A percentile compares a stretch with the other conserved stretches of the same genome.
These are phyloP conservation scores for Athalia circularis DNA, from an alignment of 2,888 invertebrate genomes.

Conservation along the genomic window DNA sequence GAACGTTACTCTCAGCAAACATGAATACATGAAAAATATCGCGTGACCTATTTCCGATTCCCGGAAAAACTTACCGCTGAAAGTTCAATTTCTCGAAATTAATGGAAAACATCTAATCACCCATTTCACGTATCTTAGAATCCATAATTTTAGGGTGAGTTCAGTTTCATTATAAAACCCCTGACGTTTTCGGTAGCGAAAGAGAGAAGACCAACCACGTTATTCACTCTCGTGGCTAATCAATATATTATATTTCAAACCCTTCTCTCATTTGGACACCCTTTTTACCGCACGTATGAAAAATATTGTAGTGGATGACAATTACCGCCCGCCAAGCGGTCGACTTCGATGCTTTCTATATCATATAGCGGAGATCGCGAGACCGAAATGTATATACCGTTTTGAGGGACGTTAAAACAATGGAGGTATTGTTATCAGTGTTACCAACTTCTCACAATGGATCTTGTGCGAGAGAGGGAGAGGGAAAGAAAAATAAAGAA, in stretches of 20 bases:
- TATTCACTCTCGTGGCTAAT: too few species aligned
- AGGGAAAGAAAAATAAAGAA: neutral
- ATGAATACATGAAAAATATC: neutral
- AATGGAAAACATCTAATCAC: neutral
- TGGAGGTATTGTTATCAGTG: conserved; percentile 41
- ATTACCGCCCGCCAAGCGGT: conserved; percentile 7
- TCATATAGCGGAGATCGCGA: conserved; percentile 9
- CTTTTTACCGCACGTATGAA: too few species aligned
- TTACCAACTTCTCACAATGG: conserved; percentile 42
- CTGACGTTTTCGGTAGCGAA: too few species aligned
- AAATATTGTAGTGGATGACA: neutral
- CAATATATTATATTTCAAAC: too few species aligned
- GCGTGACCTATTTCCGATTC: conserved; percentile 19
- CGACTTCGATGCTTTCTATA: neutral
- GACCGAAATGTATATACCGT: conserved; percentile 19
- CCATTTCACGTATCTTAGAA: too few species aligned
- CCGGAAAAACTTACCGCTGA: neutral
- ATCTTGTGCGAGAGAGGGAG: conserved; percentile 18
- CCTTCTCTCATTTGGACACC: too few species aligned
- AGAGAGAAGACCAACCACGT: too few species aligned
- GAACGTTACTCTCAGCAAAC: neutral
- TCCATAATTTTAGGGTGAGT: too few species aligned
- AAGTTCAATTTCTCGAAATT: neutral
- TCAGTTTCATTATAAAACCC: too few species aligned
- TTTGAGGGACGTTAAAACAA: conserved; percentile 41